Conservation (phyloP, 2,797 vertebrate species). For the Columba guinea region DNA sequence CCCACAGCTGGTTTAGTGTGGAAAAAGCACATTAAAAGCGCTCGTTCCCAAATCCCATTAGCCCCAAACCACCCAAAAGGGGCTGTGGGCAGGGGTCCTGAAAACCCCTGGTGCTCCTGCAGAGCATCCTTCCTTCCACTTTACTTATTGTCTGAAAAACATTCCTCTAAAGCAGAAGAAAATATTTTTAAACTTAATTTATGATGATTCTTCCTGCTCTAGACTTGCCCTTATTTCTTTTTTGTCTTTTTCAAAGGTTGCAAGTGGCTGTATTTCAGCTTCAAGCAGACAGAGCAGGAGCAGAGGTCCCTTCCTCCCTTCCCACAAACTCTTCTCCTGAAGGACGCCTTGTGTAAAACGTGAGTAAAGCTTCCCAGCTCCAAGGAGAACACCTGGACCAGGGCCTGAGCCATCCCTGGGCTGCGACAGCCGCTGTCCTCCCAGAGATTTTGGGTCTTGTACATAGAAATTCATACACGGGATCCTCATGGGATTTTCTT, state of each 20-base stretch:
- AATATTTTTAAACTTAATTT: not conserved
- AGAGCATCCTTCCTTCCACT: not conserved
- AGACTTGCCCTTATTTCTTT: not conserved
- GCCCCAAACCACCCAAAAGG: rapidly evolving
- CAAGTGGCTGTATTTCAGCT: not conserved
- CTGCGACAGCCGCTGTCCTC: rapidly evolving
- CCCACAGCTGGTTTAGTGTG: not conserved
- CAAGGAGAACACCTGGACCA: rapidly evolving
- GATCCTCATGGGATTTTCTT: not conserved
- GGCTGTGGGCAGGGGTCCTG: not conserved
- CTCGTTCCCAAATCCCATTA: rapidly evolving
- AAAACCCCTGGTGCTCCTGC: not conserved
- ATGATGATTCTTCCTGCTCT: not conserved
- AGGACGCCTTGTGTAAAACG: not conserved
- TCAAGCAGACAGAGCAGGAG: not conserved
- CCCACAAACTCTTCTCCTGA: rapidly evolving
- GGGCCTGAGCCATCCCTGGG: not conserved
- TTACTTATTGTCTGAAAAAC: not conserved
- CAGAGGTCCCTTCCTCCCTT: not conserved
- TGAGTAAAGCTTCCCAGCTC: not conserved
- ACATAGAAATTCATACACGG: rapidly evolving
- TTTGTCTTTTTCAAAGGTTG: not conserved
- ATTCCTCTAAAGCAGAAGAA: not conserved
- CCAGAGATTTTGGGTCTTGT: rapidly evolving
- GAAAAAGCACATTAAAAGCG: not conserved